A percentile compares a stretch with the other conserved stretches of the same genome.
phyloP scores from a whole-genome alignment of 2,113 vertebrate species.

The Morone chrysops region DNA sequence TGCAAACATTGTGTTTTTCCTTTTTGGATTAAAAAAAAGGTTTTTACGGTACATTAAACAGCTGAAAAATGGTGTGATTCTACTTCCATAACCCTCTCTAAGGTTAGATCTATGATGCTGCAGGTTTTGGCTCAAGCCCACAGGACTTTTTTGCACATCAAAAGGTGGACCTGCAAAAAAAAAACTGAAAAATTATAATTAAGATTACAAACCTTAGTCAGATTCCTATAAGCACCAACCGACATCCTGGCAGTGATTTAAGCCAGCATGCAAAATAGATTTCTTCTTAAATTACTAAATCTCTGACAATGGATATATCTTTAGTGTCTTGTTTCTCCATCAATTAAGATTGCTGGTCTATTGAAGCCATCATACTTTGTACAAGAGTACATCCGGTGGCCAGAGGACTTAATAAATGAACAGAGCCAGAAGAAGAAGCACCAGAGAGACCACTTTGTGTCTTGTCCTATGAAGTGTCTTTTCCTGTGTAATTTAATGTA shows the following conservation, averaged over 20 bases:
- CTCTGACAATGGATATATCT: background rate
- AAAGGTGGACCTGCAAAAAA: background rate
- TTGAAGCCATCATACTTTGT: background rate
- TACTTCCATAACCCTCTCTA: conserved; percentile 2
- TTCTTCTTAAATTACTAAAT: background rate
- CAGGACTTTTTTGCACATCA: conserved; percentile 33
- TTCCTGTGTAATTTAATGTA: conserved; percentile 20
- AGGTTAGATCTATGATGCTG: conserved; percentile 19
- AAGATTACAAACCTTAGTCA: conserved; percentile 14
- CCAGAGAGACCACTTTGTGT: background rate
- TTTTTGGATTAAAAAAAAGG: conserved; percentile 13
- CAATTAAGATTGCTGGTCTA: background rate
- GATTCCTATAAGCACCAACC: background rate
- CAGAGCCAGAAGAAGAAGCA: background rate
- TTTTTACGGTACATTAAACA: conserved; percentile 30
- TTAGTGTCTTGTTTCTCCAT: background rate
- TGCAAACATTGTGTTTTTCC: conserved; percentile 8
- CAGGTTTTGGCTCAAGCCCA: conserved; percentile 10
- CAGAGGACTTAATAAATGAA: background rate
- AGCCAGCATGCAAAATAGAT: background rate
- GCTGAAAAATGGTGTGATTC: conserved; percentile 1
- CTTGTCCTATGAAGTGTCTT: background rate
- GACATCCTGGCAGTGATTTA: background rate
- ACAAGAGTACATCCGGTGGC: background rate
- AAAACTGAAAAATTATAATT: background rate